Evolutionary conservation across 2,797 vertebrate species (phyloP).

Genomic region (Borostomias antarcticus): DNA sequence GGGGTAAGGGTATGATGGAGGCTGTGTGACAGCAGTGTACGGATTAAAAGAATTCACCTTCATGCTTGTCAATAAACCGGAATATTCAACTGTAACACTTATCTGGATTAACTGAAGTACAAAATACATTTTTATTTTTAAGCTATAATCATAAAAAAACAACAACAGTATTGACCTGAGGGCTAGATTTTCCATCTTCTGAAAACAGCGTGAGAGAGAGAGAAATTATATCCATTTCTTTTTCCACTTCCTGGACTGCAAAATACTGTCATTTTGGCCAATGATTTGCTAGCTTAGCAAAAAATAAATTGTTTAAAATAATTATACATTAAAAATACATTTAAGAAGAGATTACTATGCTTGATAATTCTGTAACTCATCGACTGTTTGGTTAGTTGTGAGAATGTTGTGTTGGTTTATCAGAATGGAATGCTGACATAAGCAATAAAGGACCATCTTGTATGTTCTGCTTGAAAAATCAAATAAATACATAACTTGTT

Average conservation of each 20-base stretch:
- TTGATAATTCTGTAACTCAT: constrained; percentile 34
- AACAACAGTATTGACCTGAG: constrained; percentile 18
- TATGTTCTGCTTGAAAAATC: constrained; percentile 77
- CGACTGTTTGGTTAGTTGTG: constrained; percentile 28
- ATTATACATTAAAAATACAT: constrained; percentile 12
- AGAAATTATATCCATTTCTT: constrained; percentile 11
- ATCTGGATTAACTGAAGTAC: constrained; percentile 51
- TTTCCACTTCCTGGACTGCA: constrained; percentile 21
- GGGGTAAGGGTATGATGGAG: constrained; percentile 36
- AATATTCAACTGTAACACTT: constrained; percentile 48
- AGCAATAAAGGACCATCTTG: constrained; percentile 76
- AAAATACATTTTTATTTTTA: constrained; percentile 28
- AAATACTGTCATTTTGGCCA: constrained; percentile 35
- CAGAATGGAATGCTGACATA: constrained; percentile 53
- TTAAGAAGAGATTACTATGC: constrained; percentile 28
- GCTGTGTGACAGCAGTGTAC: constrained; percentile 48
- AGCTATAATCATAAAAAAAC: constrained; percentile 14
- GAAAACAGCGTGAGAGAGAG: constrained; percentile 9
- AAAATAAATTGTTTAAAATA: constrained; percentile 7
- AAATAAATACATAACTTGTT: constrained; percentile 73
- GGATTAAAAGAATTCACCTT: constrained; percentile 64
- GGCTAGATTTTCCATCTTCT: constrained; percentile 24
- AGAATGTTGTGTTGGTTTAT: constrained; percentile 41
- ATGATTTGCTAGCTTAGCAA: constrained; percentile 34
- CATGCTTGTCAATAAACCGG: constrained; percentile 64